These are phyloP conservation scores for Campoletis raptor DNA, from an alignment of 2,888 invertebrate species.

Conservation along the genomic window DNA sequence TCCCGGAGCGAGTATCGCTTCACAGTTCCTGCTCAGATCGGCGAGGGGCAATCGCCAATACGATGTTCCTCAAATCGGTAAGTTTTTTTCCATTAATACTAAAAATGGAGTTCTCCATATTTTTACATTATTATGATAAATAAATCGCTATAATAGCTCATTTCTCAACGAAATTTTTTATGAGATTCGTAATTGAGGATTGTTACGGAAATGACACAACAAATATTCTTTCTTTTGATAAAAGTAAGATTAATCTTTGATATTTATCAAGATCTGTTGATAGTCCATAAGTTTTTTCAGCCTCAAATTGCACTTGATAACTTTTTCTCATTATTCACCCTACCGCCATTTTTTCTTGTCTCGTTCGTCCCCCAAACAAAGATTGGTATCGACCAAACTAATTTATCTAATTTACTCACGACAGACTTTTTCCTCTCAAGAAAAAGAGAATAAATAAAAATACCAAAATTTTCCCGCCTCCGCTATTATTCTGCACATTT, in stretches of 20 bases:
- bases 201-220: not conserved
- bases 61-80: conserved; percentile 95
- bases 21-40: conserved; percentile 92
- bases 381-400: not conserved
- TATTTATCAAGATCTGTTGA: not conserved
- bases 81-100: too few relatives aligned
- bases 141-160: not conserved
- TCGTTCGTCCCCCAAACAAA: not conserved
- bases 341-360: not conserved
- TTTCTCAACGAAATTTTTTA: not conserved
- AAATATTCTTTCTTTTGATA: not conserved
- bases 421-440: not conserved
- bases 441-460: not conserved
- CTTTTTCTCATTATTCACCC: not conserved
- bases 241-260: not conserved
- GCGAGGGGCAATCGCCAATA: conserved; percentile 89
- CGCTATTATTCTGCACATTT: conserved; percentile 6
- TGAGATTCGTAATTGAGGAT: not conserved
- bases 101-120: too few relatives aligned
- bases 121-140: too few relatives aligned
- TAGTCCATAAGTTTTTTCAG: not conserved
- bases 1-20: conserved; percentile 87
- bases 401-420: not conserved
- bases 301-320: not conserved
- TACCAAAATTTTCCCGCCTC: not conserved